Conservation (phyloP, 1,140 invertebrate genomes). For the Proctacanthus coquilletti region DNA sequence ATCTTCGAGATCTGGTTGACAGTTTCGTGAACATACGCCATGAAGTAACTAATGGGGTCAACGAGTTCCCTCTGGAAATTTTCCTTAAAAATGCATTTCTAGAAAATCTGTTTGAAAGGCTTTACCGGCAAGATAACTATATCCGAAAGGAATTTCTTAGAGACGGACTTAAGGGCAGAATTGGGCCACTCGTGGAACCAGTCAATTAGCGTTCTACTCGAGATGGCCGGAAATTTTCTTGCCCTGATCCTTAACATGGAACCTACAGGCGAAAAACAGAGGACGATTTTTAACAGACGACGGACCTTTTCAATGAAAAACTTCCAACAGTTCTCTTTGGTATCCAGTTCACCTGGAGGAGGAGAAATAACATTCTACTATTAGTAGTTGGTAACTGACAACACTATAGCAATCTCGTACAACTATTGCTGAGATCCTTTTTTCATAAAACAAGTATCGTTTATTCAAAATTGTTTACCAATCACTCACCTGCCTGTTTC, state of each 20-base stretch:
- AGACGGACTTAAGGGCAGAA: constrained; percentile 81
- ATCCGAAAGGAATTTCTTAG: constrained; percentile 59
- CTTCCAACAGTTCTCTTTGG: constrained; percentile 88
- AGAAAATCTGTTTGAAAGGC: neutral
- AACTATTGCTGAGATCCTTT: too few species aligned
- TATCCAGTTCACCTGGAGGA: too few species aligned
- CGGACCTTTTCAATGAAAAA: constrained; percentile 88
- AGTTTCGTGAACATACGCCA: constrained; percentile 80
- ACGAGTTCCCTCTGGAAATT: constrained; percentile 30
- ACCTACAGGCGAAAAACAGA: constrained; percentile 89
- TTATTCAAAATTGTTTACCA: too few species aligned
- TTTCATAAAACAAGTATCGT: too few species aligned
- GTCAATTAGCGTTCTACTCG: constrained; percentile 83
- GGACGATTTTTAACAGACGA: constrained; percentile 50
- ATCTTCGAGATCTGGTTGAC: constrained; percentile 76
- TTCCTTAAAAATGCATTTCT: neutral
- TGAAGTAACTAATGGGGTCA: constrained; percentile 60
- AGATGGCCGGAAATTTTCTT: constrained; percentile 84
- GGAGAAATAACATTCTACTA: too few species aligned
- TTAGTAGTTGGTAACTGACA: too few species aligned
- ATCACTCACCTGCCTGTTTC: constrained; percentile 42
- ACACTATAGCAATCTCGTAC: too few species aligned
- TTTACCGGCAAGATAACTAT: constrained; percentile 47
- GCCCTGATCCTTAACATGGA: constrained; percentile 68
- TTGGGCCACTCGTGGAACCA: constrained; percentile 97